Percentiles rank a stretch among this genome's conserved stretches.
Evolutionary conservation across 2,113 vertebrate species (phyloP).

Genomic region (Erinaceus europaeus): DNA sequence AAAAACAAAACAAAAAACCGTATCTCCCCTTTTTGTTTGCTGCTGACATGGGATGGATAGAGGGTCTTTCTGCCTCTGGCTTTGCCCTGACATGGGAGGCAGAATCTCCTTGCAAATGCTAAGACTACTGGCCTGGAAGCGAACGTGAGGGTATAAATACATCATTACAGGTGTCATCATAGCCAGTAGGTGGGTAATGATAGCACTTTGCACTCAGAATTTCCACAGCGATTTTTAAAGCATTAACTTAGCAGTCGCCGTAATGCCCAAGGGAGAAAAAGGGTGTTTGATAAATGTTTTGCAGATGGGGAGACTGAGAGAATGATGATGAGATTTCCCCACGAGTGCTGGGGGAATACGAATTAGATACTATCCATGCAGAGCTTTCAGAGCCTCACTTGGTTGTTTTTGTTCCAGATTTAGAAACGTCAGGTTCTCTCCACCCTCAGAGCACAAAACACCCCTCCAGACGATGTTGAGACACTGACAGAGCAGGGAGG

Average conservation of each 20-base stretch:
- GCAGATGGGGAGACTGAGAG: conserved; percentile 59
- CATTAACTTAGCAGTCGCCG: conserved; percentile 52
- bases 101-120: conserved; percentile 47
- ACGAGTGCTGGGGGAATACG: not conserved
- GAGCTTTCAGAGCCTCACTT: not conserved
- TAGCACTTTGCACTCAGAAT: conserved; percentile 39
- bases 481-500: not conserved
- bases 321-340: conserved; percentile 41
- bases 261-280: conserved; percentile 27
- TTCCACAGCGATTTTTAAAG: conserved; percentile 50
- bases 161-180: conserved; percentile 52
- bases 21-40: not conserved
- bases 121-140: conserved; percentile 48
- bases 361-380: not conserved
- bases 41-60: not conserved
- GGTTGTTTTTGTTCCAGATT: no score
- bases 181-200: conserved; percentile 67
- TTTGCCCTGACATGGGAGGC: conserved; percentile 9
- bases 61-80: not conserved
- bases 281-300: conserved; percentile 28
- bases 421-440: not conserved
- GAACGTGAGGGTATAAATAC: conserved; percentile 60
- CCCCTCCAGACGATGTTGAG: not conserved
- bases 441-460: not conserved
- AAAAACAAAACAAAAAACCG: no score